These are phyloP conservation scores for Cyclophora punctaria DNA, from an alignment of 2,888 invertebrate species.

Conservation along the genomic window DNA sequence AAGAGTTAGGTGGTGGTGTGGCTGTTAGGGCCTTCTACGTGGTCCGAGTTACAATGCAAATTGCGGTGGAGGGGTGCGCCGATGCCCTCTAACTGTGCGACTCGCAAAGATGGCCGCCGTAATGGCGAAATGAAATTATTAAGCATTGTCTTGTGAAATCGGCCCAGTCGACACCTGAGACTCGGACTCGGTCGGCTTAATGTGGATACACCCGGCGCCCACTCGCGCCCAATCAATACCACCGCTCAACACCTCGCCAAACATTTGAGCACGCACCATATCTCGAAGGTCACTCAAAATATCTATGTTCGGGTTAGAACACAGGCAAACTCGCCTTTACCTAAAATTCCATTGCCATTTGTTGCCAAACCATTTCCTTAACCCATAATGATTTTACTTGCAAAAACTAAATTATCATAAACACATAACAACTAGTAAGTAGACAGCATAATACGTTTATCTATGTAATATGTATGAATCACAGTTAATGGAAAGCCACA, in stretches of 20 bases:
- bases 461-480: no score
- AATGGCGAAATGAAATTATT: slow-evolving; percentile 76
- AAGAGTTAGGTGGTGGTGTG: slow-evolving; percentile 72
- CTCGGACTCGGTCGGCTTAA: slow-evolving; percentile 44
- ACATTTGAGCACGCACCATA: background rate
- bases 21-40: slow-evolving; percentile 70
- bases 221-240: background rate
- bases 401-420: slow-evolving; percentile 9
- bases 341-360: no score
- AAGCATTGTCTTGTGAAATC: slow-evolving; percentile 75
- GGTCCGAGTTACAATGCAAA: slow-evolving; percentile 76
- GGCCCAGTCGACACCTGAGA: slow-evolving; percentile 75
- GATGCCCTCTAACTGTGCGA: slow-evolving; percentile 73
- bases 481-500: no score
- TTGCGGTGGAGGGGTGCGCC: slow-evolving; percentile 71
- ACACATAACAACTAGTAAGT: no score
- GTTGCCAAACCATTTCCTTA: no score
- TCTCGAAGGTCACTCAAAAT: no score
- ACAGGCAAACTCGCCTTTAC: no score
- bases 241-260: background rate
- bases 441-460: slow-evolving; percentile 3
- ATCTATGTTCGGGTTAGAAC: no score
- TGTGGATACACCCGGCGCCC: slow-evolving; percentile 42
- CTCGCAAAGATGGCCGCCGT: slow-evolving; percentile 72
- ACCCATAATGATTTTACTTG: background rate